Percentiles rank a stretch among this genome's conserved stretches.
These are phyloP conservation scores for Drosophila saltans DNA, from an alignment of 1,140 invertebrate genomes.

Conservation along the genomic window DNA sequence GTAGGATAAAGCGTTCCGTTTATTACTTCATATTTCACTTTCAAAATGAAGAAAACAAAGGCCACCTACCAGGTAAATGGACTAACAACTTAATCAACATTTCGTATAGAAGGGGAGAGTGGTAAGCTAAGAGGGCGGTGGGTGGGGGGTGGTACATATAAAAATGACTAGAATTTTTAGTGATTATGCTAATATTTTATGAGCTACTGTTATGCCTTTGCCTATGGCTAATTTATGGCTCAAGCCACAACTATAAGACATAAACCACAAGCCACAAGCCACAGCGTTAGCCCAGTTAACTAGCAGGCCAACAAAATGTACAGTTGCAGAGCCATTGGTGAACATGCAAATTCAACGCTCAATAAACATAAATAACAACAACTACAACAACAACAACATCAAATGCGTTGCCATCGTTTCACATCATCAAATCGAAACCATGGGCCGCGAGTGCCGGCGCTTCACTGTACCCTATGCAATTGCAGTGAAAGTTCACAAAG, in stretches of 20 bases:
- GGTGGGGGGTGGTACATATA: not conserved
- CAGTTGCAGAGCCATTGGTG: conserved; percentile 18
- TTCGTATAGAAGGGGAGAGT: not conserved
- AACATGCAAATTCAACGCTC: conserved; percentile 49
- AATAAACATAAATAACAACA: conserved; percentile 16
- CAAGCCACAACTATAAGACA: conserved; percentile 8
- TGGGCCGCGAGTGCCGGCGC: not conserved
- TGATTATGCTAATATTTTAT: conserved; percentile 76
- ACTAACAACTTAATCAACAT: conserved; percentile 56
- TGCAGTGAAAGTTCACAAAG: conserved; percentile 3
- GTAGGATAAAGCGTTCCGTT: not conserved
- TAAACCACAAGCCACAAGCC: not conserved
- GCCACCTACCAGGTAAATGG: not conserved
- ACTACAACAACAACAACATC: not conserved
- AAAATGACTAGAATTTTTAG: conserved; percentile 42
- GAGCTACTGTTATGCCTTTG: conserved; percentile 64
- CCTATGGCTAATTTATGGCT: conserved; percentile 46
- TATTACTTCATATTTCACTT: conserved; percentile 40
- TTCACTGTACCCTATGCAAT: not conserved
- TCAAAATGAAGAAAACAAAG: conserved; percentile 23
- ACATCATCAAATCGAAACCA: conserved; percentile 50
- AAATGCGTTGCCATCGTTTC: conserved; percentile 47
- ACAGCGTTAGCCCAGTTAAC: conserved; percentile 57
- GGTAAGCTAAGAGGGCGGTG: not conserved
- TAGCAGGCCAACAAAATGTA: conserved; percentile 52